Conservation (phyloP, 2,888 invertebrate genomes). For the Limnephilus marmoratus region DNA sequence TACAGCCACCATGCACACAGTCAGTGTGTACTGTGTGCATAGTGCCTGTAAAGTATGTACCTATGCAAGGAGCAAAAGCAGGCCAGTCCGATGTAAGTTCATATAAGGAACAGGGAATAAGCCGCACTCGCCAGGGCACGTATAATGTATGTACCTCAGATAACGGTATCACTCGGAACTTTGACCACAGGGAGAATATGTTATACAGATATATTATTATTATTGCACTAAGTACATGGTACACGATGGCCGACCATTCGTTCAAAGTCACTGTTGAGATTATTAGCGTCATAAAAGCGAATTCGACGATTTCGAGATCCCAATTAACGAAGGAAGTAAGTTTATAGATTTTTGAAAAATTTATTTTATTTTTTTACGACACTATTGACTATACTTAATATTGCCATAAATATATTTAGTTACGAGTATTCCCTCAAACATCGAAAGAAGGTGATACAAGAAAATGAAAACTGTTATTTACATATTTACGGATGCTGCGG, state of each 20-base stretch:
- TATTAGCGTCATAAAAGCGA: not conserved
- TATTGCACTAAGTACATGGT: not conserved
- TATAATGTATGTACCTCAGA: not conserved
- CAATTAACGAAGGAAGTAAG: not conserved
- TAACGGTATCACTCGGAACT: conserved; percentile 26
- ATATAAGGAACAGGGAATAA: conserved; percentile 3
- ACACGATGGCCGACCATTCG: not conserved
- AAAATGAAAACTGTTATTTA: not conserved
- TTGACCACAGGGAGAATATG: conserved; percentile 1
- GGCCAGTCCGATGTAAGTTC: not conserved
- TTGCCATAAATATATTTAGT: not conserved
- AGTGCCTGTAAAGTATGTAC: not conserved
- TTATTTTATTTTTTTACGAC: no score
- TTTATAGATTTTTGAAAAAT: not conserved
- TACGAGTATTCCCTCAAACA: not conserved
- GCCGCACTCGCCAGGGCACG: not conserved
- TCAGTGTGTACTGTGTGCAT: not conserved
- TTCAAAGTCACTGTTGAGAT: not conserved
- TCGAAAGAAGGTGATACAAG: not conserved
- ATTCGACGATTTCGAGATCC: not conserved
- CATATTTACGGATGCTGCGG: not conserved
- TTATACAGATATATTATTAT: not conserved
- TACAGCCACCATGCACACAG: not conserved
- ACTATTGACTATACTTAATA: not conserved
- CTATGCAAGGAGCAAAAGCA: not conserved